phyloP scores from a whole-genome alignment of 2,888 invertebrate species.

The Caenorhabditis macrosperma region DNA sequence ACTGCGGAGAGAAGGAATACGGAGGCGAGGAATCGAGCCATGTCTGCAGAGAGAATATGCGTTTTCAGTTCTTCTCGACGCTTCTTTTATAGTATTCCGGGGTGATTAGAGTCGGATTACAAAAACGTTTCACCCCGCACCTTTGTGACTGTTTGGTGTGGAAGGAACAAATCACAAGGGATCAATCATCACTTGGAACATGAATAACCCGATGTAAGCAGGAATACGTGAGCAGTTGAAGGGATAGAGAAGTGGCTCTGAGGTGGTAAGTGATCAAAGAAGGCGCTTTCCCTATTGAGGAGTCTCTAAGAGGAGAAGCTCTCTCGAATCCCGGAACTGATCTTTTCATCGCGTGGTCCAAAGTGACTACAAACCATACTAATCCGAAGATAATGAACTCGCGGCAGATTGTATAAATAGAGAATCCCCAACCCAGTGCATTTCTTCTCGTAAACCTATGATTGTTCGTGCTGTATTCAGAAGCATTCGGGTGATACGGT shows the following conservation, averaged over 20 bases:
- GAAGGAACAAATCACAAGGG: constrained; percentile 11
- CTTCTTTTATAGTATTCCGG: neutral
- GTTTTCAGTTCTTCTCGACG: too few relatives aligned
- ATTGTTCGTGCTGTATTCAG: too few relatives aligned
- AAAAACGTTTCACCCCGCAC: neutral
- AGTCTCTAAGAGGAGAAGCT: neutral
- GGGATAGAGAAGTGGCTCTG: neutral
- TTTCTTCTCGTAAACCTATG: too few relatives aligned
- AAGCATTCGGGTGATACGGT: too few relatives aligned
- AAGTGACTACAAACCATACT: neutral
- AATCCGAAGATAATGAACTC: neutral
- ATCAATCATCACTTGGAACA: neutral
- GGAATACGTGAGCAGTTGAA: too few relatives aligned
- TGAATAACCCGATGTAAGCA: neutral
- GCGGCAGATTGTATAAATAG: neutral
- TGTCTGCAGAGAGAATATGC: too few relatives aligned
- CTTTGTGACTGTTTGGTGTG: neutral
- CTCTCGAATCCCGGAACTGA: neutral
- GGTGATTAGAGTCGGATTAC: constrained; percentile 11
- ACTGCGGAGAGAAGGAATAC: too few relatives aligned
- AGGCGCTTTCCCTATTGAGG: too few relatives aligned
- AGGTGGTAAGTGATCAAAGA: too few relatives aligned
- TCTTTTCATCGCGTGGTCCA: neutral
- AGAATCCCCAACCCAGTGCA: neutral
- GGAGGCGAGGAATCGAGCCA: too few relatives aligned